Base-by-base conservation (phyloP, 2,888 invertebrate species). In the Sarcophaga rosellei region DNA sequence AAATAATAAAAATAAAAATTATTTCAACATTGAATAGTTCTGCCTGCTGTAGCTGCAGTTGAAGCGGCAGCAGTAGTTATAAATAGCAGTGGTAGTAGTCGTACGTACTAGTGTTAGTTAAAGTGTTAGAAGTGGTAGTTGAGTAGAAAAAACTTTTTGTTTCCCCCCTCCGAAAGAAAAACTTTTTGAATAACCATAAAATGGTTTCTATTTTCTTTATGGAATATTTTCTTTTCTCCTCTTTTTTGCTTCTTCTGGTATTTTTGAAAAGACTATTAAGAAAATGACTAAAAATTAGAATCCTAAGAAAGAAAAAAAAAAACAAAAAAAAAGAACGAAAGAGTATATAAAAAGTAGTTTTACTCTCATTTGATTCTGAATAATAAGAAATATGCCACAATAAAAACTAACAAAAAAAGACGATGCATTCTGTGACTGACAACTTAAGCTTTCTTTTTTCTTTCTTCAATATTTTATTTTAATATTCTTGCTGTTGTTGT, bases 121-220 rank as follows among this genome's bases (percentile, higher is more conserved):
- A 65, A 82, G 69, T 81, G 63, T n/a, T 44, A 61, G 21, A 69
- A 74, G 62, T 75, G 69, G 57, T 62, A 70, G 81, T 72, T 72
- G n/a, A 76, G 65, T 70, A 65, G 44, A 65, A 47, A 45, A 44
- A 79, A 74, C 17, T 53, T 53, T 53, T 15, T 53, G 17, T 53
- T 53, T 53, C 53, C 17, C 17, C 12, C 53, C 17, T 5, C 12
- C 12, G 1, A 53, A 53, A 17, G 44, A 57, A 73, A 72, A 85
- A 79, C 61, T 83, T 83, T 86, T 75, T 76, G 73, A 76, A 82
- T 82, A 83, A 83, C 80, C 68, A 86, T 80, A 82, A 86, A 86
- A 68, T 86, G 76, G 72, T 76, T 35, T 35, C 8, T 10, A 35
- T 35, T 35, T 35, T 35, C 35, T 35, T 35, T 47, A 47, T 47